These are phyloP conservation scores for Drosophila pseudoananassae DNA, from an alignment of 1,140 invertebrate species.

Conservation along the genomic window DNA sequence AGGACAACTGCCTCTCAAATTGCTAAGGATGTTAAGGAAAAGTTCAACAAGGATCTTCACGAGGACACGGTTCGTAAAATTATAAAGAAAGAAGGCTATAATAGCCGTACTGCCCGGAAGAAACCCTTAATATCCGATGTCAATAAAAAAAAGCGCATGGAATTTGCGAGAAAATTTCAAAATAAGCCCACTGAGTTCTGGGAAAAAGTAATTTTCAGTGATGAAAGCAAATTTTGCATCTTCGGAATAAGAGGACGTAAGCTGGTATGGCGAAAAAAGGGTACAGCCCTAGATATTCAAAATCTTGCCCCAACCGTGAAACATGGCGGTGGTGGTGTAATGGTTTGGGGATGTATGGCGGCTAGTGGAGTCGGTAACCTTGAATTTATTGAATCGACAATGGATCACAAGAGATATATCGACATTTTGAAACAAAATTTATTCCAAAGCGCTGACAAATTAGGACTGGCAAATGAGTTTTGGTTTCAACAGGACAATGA, in stretches of 20 bases:
- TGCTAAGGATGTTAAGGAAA: conserved; percentile 9
- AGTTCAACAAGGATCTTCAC: not conserved
- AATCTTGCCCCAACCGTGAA: conserved; percentile 2
- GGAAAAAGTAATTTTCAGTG: no score
- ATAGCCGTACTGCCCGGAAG: no score
- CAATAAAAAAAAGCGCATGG: not conserved
- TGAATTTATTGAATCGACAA: not conserved
- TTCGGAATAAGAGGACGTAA: conserved; percentile 22
- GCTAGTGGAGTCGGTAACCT: not conserved
- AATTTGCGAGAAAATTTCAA: not conserved
- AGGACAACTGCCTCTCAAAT: not conserved
- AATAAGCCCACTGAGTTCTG: conserved; percentile 5
- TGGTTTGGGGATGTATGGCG: conserved; percentile 1
- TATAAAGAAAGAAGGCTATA: no score
- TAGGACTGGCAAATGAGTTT: not conserved
- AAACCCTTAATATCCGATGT: not conserved
- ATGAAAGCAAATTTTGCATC: conserved; percentile 26
- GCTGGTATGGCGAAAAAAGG: conserved; percentile 7
- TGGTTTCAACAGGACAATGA: not conserved
- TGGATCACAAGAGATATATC: not conserved
- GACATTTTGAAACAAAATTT: not conserved
- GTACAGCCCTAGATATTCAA: conserved; percentile 9
- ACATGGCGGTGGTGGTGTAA: not conserved
- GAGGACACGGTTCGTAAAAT: no score
- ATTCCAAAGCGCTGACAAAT: not conserved